Evolutionary conservation across 2,797 vertebrate genomes (phyloP), one percentile per base, ranked within the genome.

Genomic region (Perodicticus potto): DNA sequence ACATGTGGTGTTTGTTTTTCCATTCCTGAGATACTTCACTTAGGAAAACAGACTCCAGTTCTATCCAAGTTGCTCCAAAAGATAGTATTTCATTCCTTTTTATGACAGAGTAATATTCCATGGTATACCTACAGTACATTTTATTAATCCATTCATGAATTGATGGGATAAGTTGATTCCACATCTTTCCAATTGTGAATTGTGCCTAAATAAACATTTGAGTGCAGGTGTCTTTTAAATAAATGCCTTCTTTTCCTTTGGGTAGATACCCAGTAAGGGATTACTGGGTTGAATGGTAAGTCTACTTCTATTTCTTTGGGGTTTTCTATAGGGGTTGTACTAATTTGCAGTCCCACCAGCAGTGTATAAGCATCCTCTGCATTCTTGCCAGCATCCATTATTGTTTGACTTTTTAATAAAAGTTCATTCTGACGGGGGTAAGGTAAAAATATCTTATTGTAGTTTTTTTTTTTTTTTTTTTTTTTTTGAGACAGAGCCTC

Each of bases 361-460:
- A 34, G 32, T 20, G 65, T 34, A 10, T 34, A 34, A 69, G 16
- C 7, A 4, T n/a, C n/a, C 65, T 69, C 65, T 69, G 65, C 32
- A 19, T 69, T 32, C 65, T 69, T 8, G 17, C 65, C 65, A 20
- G 65, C 65, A 69, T n/a, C 65, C 32, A 69, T 20, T 34, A 17
- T 34, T 34, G 16, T 69, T 69, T 34, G 32, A 69, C 16, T 34
- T 69, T 69, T 69, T 17, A 20, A 34, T 34, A 69, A 34, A 69
- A 69, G 32, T 32, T 32, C 65, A 10, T n/a, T 69, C 32, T n/a
- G 32, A 34, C 17, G n/a, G 16, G 32, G 65, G 32, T 20, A 69
- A n/a, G 32, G 65, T 20, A 7, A 16, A 0, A n/a, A 7, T 0
- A 67, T 67, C 32, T 67, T 32, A n/a, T 67, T 17, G 32, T n/a